Conservation (phyloP, 2,797 vertebrate species). For the Phrynocephalus guinanensis region DNA sequence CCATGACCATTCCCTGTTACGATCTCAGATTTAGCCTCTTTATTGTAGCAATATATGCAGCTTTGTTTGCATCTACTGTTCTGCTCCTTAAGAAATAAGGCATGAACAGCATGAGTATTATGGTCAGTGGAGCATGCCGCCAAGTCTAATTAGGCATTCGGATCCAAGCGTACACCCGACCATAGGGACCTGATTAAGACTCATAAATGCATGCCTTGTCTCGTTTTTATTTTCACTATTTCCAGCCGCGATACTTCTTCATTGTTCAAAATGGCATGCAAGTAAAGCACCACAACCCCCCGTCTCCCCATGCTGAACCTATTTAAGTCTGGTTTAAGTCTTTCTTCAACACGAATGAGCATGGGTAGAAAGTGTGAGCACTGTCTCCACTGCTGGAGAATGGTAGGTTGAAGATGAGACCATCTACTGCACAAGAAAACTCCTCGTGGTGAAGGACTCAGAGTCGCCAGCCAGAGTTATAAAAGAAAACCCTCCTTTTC, state of each 20-base stretch:
- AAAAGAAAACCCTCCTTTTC: no score
- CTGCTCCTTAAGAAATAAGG: conserved; percentile 53
- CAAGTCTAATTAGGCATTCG: conserved; percentile 22
- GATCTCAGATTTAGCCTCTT: conserved; percentile 53
- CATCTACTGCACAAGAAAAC: no score
- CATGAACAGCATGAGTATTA: background rate
- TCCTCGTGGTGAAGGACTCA: no score
- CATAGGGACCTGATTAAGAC: conserved; percentile 30
- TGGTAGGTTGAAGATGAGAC: no score
- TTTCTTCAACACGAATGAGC: no score
- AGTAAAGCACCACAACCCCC: background rate
- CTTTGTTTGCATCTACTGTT: conserved; percentile 51
- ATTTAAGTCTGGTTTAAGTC: background rate
- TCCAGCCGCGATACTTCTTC: background rate
- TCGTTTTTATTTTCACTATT: conserved; percentile 12
- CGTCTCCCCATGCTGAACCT: no score
- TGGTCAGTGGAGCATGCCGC: conserved; percentile 11
- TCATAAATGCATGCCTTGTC: conserved; percentile 6
- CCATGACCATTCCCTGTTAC: conserved; percentile 44
- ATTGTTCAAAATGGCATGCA: background rate
- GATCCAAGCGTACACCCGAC: conserved; percentile 27
- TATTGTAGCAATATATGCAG: conserved; percentile 37
- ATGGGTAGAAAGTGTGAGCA: no score
- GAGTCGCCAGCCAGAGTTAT: no score
- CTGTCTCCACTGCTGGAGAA: no score